A percentile compares a stretch with the other conserved stretches of the same genome.
Evolutionary conservation across 2,888 invertebrate species (phyloP).

Genomic region (Drosophila picticornis): DNA sequence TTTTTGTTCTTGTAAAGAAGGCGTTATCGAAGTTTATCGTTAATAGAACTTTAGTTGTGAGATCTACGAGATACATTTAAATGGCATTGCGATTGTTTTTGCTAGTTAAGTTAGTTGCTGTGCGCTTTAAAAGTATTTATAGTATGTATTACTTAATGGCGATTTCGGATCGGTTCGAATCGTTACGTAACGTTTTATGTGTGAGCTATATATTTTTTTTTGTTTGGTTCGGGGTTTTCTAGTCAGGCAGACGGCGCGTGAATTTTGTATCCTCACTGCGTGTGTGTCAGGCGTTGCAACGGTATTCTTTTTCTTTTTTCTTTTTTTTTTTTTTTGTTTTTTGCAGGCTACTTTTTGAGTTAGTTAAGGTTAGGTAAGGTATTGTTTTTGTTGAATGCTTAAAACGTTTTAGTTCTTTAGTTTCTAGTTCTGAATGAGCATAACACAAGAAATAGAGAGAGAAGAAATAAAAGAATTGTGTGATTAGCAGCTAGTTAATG

Average conservation of each 20-base stretch:
- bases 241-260: conserved; percentile 56
- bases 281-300: conserved; percentile 51
- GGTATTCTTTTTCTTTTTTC: not conserved
- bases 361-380: conserved; percentile 38
- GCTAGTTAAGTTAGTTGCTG: conserved; percentile 59
- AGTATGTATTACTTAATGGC: conserved; percentile 49
- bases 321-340: not conserved
- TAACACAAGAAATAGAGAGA: conserved; percentile 37
- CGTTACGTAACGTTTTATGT: conserved; percentile 29
- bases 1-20: conserved; percentile 59
- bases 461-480: conserved; percentile 47
- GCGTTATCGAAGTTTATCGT: conserved; percentile 46
- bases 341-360: conserved; percentile 36
- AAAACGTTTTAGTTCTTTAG: conserved; percentile 31
- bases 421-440: conserved; percentile 56
- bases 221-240: conserved; percentile 24
- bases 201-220: conserved; percentile 38
- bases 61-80: conserved; percentile 36
- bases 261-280: conserved; percentile 53
- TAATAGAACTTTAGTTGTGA: conserved; percentile 24
- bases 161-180: conserved; percentile 45
- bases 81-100: conserved; percentile 53
- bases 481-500: conserved; percentile 54
- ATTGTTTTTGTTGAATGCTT: conserved; percentile 36
- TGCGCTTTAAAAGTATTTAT: conserved; percentile 52